Evolutionary conservation across 2,888 invertebrate species (phyloP).

Genomic region (Apocheima hispidaria): DNA sequence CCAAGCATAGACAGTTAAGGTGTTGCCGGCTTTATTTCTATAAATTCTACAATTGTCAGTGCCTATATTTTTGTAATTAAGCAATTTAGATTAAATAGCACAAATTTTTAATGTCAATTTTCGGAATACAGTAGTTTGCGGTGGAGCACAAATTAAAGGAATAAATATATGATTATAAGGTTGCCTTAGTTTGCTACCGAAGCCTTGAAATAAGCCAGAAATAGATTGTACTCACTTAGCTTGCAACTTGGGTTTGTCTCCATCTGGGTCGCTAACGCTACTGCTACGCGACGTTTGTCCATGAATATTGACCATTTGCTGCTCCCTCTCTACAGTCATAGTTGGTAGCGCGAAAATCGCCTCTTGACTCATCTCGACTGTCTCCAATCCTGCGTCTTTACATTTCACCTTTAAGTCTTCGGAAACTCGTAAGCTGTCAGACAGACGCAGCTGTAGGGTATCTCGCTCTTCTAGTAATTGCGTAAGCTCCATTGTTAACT

Average conservation of each 20-base stretch:
- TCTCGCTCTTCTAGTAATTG: constrained; percentile 94
- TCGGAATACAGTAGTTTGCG: no score
- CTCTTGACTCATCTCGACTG: constrained; percentile 63
- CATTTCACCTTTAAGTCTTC: constrained; percentile 82
- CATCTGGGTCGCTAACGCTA: constrained; percentile 75
- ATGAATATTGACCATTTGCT: constrained; percentile 70
- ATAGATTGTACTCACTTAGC: constrained; percentile 72
- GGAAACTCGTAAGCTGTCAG: constrained; percentile 91
- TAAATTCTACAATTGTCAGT: no score
- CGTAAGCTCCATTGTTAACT: constrained; percentile 93
- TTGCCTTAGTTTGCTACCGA: no score
- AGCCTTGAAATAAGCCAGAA: background rate
- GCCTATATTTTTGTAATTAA: no score
- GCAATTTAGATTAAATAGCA: no score
- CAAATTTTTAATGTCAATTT: no score
- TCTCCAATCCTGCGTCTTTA: constrained; percentile 59
- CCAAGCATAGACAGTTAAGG: no score
- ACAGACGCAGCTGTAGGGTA: constrained; percentile 92
- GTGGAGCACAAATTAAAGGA: no score
- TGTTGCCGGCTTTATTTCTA: no score
- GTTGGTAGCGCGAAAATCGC: constrained; percentile 64
- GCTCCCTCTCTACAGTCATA: constrained; percentile 65
- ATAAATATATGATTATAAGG: no score
- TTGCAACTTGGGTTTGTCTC: constrained; percentile 77
- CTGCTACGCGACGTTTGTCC: constrained; percentile 74